Conservation (phyloP, 2,888 invertebrate genomes). For the Brenthis hecate region DNA sequence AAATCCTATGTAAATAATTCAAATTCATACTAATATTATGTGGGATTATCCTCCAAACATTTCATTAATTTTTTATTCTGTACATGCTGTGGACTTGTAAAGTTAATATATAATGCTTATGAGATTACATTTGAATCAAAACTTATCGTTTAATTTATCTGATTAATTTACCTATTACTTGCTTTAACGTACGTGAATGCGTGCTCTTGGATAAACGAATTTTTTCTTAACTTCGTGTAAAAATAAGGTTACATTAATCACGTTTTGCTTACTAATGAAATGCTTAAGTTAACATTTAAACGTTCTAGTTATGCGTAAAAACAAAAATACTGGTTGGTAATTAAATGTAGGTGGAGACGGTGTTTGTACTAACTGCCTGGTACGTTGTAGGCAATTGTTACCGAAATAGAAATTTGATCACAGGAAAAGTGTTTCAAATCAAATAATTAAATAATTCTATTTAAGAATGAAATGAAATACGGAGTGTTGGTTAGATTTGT, state of each 20-base stretch:
- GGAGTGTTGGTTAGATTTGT: no score
- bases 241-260: conserved; percentile 23
- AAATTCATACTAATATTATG: no score
- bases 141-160: conserved; percentile 13
- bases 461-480: no score
- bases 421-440: no score
- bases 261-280: conserved; percentile 28
- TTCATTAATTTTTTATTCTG: no score
- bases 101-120: no score
- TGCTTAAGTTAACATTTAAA: conserved; percentile 1
- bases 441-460: no score
- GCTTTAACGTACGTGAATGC: conserved; percentile 40
- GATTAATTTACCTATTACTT: not conserved
- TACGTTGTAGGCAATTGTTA: no score
- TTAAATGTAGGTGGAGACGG: not conserved
- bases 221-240: not conserved
- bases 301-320: conserved; percentile 3
- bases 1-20: no score
- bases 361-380: not conserved
- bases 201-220: conserved; percentile 32
- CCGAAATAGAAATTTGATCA: no score
- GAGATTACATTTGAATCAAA: not conserved
- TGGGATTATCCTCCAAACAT: no score
- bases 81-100: no score
- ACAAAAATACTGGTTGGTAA: not conserved